These are phyloP conservation scores for Dendropsophus ebraccatus DNA, from an alignment of 2,113 vertebrate genomes.

Conservation along the genomic window DNA sequence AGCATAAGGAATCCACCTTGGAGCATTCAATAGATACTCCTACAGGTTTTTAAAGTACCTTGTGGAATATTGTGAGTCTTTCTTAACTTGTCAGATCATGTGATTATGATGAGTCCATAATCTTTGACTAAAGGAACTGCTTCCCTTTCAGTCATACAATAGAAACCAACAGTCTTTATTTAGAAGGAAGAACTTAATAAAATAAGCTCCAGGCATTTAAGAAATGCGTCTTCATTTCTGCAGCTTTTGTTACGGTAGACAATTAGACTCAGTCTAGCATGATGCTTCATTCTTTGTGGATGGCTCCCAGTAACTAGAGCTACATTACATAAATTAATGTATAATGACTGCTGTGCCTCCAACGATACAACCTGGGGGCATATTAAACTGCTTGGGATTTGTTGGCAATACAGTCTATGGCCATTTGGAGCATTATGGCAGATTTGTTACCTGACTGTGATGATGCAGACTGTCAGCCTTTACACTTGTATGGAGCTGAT, in stretches of 20 bases:
- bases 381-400: slow-evolving; percentile 30
- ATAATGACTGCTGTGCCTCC: slow-evolving; percentile 39
- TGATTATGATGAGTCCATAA: too few relatives aligned
- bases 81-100: background rate
- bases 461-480: slow-evolving; percentile 24
- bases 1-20: background rate
- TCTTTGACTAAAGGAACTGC: background rate
- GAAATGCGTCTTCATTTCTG: background rate
- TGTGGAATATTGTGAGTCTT: background rate
- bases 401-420: slow-evolving; percentile 29
- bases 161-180: background rate
- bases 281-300: slow-evolving; percentile 32
- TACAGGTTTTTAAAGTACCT: background rate
- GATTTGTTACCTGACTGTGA: slow-evolving; percentile 34
- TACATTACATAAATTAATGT: slow-evolving; percentile 53
- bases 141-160: background rate
- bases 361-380: slow-evolving; percentile 42
- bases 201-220: slow-evolving; percentile 20
- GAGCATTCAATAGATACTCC: background rate
- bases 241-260: slow-evolving; percentile 45
- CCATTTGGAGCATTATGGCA: slow-evolving; percentile 13
- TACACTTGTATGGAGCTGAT: slow-evolving; percentile 39
- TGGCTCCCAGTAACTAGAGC: slow-evolving; percentile 48
- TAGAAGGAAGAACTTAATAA: background rate
- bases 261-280: slow-evolving; percentile 41